Base-by-base conservation (phyloP, 2,888 invertebrate species). In the Scaptomyza cyrtandrae region DNA sequence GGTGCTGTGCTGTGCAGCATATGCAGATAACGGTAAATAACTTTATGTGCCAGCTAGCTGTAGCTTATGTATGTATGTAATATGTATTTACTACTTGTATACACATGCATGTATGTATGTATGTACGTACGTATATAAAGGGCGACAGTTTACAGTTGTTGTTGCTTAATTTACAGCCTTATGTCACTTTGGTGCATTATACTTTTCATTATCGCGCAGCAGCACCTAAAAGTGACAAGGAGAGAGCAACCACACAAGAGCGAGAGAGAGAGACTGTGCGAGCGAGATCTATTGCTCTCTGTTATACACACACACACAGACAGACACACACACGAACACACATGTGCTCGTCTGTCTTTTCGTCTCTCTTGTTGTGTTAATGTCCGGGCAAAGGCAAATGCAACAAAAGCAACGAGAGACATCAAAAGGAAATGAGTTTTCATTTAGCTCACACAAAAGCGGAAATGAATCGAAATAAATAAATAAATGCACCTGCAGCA, bases 351-450 rank as follows among this genome's bases (percentile, higher is more conserved):
- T 59, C 86, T 64, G 64, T 57, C 70, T 67, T 54, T 52, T 57
- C 39, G 53, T 58, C 86, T 64, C 67, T 55, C 70, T 68, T 57
- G 45, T 35, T 64, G 54, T 64, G 50, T 44, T 55, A 61, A 59
- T 73, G 76, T 85, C 69, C 73, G 62, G 62, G 64, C 7, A 41
- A 56, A n/a, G 29, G 29, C 29, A 24, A 24, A 3, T 29, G 6
- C 24, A 60, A 24, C 39, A 57, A 41, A 52, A 48, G 60, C 6
- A 63, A 46, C 37, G 39, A 48, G 62, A 66, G 71, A 88, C 89
- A 89, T 90, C 89, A 90, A 90, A 90, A 90, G 88, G 88, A 90
- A 90, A 90, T 90, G 85, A 88, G 75, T 90, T 90, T 90, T 89
- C 90, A 88, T 89, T 90, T 87, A 88, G 81, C 83, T 64, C 71